These are phyloP conservation scores for Ornithoptera alexandrae DNA, from an alignment of 2,888 invertebrate genomes.

Conservation along the genomic window DNA sequence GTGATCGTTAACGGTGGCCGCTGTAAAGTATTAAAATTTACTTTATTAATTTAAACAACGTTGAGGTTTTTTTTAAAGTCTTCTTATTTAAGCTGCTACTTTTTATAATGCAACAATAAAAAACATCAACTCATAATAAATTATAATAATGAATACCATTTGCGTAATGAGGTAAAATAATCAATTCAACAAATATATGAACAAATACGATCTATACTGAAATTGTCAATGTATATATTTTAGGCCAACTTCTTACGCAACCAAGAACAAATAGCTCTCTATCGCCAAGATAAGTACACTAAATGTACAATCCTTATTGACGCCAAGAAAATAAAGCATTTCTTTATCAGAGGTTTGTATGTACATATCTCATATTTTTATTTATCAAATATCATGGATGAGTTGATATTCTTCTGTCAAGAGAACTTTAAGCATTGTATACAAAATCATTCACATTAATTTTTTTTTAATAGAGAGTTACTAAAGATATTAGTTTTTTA, in stretches of 20 bases:
- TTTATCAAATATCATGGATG: neutral
- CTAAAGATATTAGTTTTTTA: too few species aligned
- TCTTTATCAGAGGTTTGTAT: neutral
- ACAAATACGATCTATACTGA: too few species aligned
- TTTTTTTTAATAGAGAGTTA: too few species aligned
- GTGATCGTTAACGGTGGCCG: constrained; percentile 8
- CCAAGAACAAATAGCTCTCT: too few species aligned
- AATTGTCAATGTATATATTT: neutral
- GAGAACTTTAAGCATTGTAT: too few species aligned
- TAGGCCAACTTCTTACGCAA: neutral
- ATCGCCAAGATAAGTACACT: neutral
- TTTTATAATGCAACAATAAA: too few species aligned
- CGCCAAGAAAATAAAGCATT: neutral
- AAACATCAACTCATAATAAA: too few species aligned
- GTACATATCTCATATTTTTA: neutral
- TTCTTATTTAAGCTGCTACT: too few species aligned
- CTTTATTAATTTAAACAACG: neutral
- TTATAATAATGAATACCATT: too few species aligned
- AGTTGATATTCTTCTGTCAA: neutral
- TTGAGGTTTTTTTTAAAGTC: neutral
- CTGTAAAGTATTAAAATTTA: constrained; percentile 8
- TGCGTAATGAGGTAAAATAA: too few species aligned
- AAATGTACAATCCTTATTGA: neutral
- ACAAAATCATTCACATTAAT: too few species aligned
- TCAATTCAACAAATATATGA: too few species aligned